phyloP scores from a whole-genome alignment of 1,140 invertebrate species.

The Caenorhabditis remanei region DNA sequence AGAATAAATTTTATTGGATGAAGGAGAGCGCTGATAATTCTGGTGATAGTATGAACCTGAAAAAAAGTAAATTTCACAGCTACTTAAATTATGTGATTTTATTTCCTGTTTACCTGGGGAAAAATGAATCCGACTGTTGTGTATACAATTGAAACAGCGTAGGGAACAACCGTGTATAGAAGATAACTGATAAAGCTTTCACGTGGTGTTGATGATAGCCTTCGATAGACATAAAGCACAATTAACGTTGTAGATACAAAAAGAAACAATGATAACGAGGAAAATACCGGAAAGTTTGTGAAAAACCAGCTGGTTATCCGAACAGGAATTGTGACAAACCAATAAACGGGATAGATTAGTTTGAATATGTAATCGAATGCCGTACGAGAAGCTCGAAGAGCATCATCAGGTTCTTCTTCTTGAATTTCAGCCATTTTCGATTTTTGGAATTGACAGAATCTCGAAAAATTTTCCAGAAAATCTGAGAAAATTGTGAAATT shows the following conservation, averaged over 20 bases:
- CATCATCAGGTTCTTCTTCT: background rate
- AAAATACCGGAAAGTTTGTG: slow-evolving; percentile 52
- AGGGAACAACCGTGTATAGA: slow-evolving; percentile 45
- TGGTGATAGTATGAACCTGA: slow-evolving; percentile 30
- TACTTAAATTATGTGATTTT: background rate
- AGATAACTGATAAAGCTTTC: slow-evolving; percentile 48
- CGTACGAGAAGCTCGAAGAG: background rate
- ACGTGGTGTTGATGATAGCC: slow-evolving; percentile 15
- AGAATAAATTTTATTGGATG: slow-evolving; percentile 57
- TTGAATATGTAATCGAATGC: slow-evolving; percentile 20
- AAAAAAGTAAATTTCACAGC: background rate
- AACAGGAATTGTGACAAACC: slow-evolving; percentile 29
- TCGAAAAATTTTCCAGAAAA: background rate
- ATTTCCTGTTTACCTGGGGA: slow-evolving; percentile 7
- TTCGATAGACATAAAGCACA: background rate
- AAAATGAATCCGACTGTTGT: slow-evolving; percentile 42
- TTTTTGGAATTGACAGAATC: background rate
- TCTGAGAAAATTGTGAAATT: background rate
- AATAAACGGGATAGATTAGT: slow-evolving; percentile 1
- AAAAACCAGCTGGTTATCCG: slow-evolving; percentile 31
- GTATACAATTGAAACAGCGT: slow-evolving; percentile 48
- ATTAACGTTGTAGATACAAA: slow-evolving; percentile 14
- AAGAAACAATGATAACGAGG: slow-evolving; percentile 20
- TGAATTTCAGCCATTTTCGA: slow-evolving; percentile 15
- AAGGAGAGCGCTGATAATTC: slow-evolving; percentile 7